These are phyloP conservation scores for Amphibalanus amphitrite DNA, from an alignment of 1,140 invertebrate genomes.

Conservation along the genomic window DNA sequence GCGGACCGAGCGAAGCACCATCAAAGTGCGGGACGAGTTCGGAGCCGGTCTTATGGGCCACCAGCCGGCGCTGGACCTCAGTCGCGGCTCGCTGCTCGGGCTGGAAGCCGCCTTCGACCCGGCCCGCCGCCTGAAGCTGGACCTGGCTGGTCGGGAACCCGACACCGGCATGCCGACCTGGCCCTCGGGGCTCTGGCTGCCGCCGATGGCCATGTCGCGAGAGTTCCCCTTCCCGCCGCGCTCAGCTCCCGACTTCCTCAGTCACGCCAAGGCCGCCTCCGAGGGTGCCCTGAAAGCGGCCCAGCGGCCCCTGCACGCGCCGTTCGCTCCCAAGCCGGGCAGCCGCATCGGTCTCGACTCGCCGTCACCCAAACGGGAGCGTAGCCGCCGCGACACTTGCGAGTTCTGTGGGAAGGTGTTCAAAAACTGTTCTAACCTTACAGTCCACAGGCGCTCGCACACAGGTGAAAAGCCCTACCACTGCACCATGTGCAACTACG, in stretches of 20 bases:
- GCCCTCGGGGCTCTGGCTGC: constrained; percentile 36
- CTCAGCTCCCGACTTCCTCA: neutral
- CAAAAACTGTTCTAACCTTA: constrained; percentile 96
- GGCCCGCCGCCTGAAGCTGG: constrained; percentile 54
- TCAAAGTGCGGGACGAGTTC: constrained; percentile 53
- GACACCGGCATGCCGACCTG: constrained; percentile 21
- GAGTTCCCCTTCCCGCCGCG: neutral
- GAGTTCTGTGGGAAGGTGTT: constrained; percentile 97
- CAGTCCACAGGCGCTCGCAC: constrained; percentile 86
- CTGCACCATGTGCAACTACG: constrained; percentile 95
- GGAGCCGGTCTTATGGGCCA: constrained; percentile 32
- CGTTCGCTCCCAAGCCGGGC: constrained; percentile 11
- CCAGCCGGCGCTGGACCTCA: constrained; percentile 22
- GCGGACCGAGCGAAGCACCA: constrained; percentile 23
- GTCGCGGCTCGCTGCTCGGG: constrained; percentile 39
- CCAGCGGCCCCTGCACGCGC: constrained; percentile 7
- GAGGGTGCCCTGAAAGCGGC: constrained; percentile 3
- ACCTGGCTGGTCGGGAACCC: constrained; percentile 30
- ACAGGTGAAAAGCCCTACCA: constrained; percentile 99
- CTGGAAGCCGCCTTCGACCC: constrained; percentile 45
- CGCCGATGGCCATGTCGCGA: constrained; percentile 25
- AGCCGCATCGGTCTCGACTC: constrained; percentile 6
- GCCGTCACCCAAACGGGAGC: constrained; percentile 46
- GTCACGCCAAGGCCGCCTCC: neutral
- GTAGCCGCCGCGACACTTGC: constrained; percentile 86